Percentiles rank a stretch among this genome's conserved stretches.
These are phyloP conservation scores for Daboia siamensis DNA, from an alignment of 2,113 vertebrate genomes.

Conservation along the genomic window DNA sequence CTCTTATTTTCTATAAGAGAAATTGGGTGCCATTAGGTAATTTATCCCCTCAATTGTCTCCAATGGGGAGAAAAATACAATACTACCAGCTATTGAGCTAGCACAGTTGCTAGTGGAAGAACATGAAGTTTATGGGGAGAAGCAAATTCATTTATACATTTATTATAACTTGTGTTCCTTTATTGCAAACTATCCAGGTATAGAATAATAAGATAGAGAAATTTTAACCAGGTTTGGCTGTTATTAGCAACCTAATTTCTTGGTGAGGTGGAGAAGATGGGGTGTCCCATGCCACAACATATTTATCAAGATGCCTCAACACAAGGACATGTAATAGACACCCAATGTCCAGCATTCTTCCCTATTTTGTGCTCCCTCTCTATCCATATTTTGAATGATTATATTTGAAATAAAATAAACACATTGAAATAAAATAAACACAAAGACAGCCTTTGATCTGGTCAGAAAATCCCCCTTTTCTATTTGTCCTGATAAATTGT, in stretches of 20 bases:
- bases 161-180: background rate
- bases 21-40: background rate
- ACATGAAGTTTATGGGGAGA: background rate
- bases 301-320: background rate
- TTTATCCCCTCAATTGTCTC: background rate
- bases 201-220: background rate
- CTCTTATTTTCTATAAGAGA: background rate
- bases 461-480: background rate
- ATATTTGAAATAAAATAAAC: background rate
- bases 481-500: background rate
- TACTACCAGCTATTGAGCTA: background rate
- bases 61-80: background rate
- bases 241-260: background rate
- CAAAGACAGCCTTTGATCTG: background rate
- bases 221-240: background rate
- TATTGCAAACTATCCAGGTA: background rate
- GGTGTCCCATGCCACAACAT: background rate
- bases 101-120: background rate
- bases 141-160: background rate
- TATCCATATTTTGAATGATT: background rate
- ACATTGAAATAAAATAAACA: background rate
- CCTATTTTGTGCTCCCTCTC: background rate
- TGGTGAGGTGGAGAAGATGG: background rate
- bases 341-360: background rate
- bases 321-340: background rate